Evolutionary conservation across 2,113 vertebrate species (phyloP), one percentile per base, ranked within the genome.

Genomic region (Anas platyrhynchos): DNA sequence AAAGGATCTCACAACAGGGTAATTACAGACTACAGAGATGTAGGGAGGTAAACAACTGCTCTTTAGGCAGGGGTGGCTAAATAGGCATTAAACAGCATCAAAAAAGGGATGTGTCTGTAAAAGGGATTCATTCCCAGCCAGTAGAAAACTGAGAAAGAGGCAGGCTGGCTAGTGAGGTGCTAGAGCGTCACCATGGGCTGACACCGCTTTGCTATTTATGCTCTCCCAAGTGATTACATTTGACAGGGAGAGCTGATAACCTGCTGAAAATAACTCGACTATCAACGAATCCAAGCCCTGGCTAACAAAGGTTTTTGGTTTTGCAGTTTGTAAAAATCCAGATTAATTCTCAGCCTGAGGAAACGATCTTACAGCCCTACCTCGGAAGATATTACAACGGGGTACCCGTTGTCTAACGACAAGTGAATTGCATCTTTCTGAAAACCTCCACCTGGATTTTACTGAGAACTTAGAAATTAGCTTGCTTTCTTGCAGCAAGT

Each of bases 231-330:
- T 2, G 5, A 92, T 41, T 44, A 83, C 75, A 77, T 81, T 75
- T 94, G 85, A 93, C 77, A 94, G 82, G 69, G 89, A 74, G 69
- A 82, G 91, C 69, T 91, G 82, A 89, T 91, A 93, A 91, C 58
- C 78, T 95, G 81, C 88, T 29, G 25, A 90, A 94, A 91, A 96
- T 90, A 92, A 69, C 78, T 86, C 48, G 91, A 91, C 77, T 93
- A 89, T 85, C 83, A 56, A 83, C 48, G 72, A 82, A 74, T 46
- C 41, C 66, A 31, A 0, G 3, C 74, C 58, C 52, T 22, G 44
- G 72, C 73, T 90, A 92, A 78, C 90, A 92, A 26, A 72, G 52
- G n/a, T 31, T 93, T 91, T 31, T n/a, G 5, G 3, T 67, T 84
- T 67, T 84, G 69, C 32, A 88, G 76, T 69, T 88, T 69, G 73